Percentiles rank a stretch among this genome's conserved stretches.
Evolutionary conservation across 2,113 vertebrate genomes (phyloP).

Genomic region (Lates calcarifer): DNA sequence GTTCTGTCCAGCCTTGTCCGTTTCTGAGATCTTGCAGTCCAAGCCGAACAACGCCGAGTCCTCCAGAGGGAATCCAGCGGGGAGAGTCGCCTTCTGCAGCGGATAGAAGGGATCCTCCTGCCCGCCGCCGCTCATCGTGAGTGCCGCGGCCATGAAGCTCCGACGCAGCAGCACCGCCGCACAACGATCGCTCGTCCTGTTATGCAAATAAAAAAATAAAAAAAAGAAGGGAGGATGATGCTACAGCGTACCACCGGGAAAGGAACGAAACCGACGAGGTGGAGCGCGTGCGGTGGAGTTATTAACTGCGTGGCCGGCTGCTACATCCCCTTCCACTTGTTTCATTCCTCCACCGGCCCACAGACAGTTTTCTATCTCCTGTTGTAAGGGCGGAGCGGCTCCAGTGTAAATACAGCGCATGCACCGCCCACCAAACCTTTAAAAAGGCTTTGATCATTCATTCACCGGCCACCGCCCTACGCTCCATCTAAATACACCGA

Average conservation of each 20-base stretch:
- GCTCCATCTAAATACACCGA: conserved; percentile 53
- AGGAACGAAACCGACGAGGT: conserved; percentile 36
- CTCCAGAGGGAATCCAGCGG: conserved; percentile 82
- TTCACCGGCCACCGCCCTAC: conserved; percentile 80
- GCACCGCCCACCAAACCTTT: conserved; percentile 71
- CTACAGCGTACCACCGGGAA: conserved; percentile 7
- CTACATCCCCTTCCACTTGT: conserved; percentile 80
- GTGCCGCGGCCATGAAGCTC: conserved; percentile 88
- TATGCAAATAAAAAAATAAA: conserved; percentile 5
- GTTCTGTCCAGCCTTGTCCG: conserved; percentile 69
- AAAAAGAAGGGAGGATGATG: conserved; percentile 22
- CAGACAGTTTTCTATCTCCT: conserved; percentile 74
- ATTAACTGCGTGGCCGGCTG: conserved; percentile 55
- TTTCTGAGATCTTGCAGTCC: conserved; percentile 83
- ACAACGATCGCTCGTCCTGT: conserved; percentile 23
- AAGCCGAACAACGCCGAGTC: conserved; percentile 84
- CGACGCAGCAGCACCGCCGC: conserved; percentile 66
- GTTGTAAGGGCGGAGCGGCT: conserved; percentile 74
- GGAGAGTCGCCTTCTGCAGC: conserved; percentile 89
- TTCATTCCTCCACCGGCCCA: conserved; percentile 74
- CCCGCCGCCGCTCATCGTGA: conserved; percentile 89
- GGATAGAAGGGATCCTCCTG: conserved; percentile 92
- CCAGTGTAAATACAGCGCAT: conserved; percentile 71
- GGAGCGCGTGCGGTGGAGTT: conserved; percentile 43
- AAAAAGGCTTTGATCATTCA: conserved; percentile 78